Conservation (phyloP, 2,888 invertebrate species). For the Gibbula magus region DNA sequence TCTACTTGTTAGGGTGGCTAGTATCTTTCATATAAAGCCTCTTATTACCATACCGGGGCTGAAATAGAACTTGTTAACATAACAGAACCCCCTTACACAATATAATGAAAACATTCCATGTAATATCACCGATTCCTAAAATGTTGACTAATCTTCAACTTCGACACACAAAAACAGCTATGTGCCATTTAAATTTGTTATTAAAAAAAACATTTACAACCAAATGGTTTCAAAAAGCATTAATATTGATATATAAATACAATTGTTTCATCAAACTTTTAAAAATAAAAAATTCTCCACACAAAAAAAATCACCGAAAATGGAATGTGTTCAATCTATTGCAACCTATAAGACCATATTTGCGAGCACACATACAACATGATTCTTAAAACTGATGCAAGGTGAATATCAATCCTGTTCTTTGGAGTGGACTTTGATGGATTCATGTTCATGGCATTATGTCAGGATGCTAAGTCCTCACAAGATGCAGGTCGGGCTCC, state of each 20-base stretch:
- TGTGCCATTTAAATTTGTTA: too few species aligned
- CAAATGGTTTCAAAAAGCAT: too few species aligned
- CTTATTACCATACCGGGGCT: constrained; percentile 1
- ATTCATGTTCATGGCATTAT: neutral
- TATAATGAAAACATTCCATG: neutral
- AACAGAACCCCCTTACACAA: neutral
- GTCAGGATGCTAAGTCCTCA: constrained; percentile 13
- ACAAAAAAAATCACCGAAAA: too few species aligned
- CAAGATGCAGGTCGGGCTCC: constrained; percentile 10
- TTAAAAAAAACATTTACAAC: too few species aligned
- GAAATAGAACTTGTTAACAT: neutral
- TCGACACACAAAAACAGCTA: too few species aligned
- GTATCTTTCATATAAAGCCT: neutral
- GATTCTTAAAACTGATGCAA: constrained; percentile 8
- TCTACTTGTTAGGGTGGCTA: neutral
- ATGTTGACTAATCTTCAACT: too few species aligned
- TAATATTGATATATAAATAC: too few species aligned
- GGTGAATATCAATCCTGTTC: constrained; percentile 5
- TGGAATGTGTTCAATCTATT: constrained; percentile 5
- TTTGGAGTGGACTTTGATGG: constrained; percentile 11
- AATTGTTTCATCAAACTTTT: too few species aligned
- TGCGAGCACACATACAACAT: constrained; percentile 10
- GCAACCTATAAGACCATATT: neutral
- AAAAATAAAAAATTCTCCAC: too few species aligned
- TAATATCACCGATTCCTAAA: too few species aligned